Base-by-base conservation (phyloP, 2,888 invertebrate species). In the Drosophila aldrichi region DNA sequence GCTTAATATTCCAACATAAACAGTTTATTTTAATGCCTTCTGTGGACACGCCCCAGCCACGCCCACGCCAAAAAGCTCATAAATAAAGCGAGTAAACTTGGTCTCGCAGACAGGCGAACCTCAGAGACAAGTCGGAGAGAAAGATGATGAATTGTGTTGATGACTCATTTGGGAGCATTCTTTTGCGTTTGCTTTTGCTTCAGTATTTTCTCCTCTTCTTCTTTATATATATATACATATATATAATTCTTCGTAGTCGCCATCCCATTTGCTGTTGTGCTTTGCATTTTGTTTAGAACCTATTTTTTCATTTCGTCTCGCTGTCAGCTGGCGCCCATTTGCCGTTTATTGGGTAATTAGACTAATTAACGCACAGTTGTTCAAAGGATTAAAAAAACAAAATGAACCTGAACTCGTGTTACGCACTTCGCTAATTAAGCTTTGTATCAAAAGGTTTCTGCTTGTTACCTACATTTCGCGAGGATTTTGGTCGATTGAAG, bases 131-230 rank as follows among this genome's bases (percentile, higher is more conserved):
- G 32, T 32, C 55, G 38, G 61, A 18, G 49, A 18, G 49, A 49
- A 48, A 77, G 79, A 86, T 90, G 86, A 89, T 89, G 82, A 89
- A 90, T 88, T 88, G 79, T 66, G 72, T 65, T 77, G 88, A 86
- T 84, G 83, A 84, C 79, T 81, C 90, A 70, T 79, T 73, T 70
- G 88, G 90, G 79, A 88, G 66, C 48, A 51, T 74, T 68, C 49
- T 70, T 65, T 66, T 51, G 16, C 34, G 18, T 55, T 66, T 32
- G 18, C 55, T 32, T 16, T 25, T 38, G 4, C 16, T 5, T 43
- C n/a, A 18, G 8, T 9, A 16, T 16, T 38, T 54, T 29, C 7
- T 29, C 3, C 38, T 16, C 22, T 16, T 16, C 14, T 20, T 58
- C 29, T 29, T 7, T 44, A 20, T 44, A 29, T 64, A 22, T n/a